Conservation (phyloP, 2,888 invertebrate genomes). For the Drosophila anceps region DNA sequence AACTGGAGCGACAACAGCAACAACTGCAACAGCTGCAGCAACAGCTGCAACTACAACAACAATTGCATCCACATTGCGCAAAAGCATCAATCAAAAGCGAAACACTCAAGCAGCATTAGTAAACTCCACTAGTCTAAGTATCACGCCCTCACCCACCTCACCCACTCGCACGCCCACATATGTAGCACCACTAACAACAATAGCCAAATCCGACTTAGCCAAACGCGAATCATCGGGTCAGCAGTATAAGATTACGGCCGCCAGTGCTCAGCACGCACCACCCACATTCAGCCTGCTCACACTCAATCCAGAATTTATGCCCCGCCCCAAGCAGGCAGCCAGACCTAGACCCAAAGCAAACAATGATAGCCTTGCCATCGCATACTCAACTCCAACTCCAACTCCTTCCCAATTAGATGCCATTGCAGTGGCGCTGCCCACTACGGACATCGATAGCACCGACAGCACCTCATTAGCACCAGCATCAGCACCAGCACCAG, state of each 20-base stretch:
- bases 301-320: conserved; percentile 48
- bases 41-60: conserved; percentile 4
- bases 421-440: conserved; percentile 83
- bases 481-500: conserved; percentile 60
- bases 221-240: conserved; percentile 53
- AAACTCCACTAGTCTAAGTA: conserved; percentile 47
- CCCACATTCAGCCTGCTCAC: conserved; percentile 66
- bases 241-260: conserved; percentile 58
- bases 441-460: conserved; percentile 46
- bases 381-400: conserved; percentile 81
- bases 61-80: conserved; percentile 24
- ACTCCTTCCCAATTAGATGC: conserved; percentile 84
- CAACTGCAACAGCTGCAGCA: conserved; percentile 23
- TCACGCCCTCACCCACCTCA: conserved; percentile 24
- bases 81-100: conserved; percentile 29
- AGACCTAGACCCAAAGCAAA: conserved; percentile 25
- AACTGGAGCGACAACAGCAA: conserved; percentile 18
- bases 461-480: conserved; percentile 57
- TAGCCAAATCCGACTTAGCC: not conserved
- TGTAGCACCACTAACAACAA: conserved; percentile 59
- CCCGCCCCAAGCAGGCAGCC: conserved; percentile 2
- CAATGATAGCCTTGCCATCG: conserved; percentile 63
- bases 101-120: conserved; percentile 25
- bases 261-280: conserved; percentile 58
- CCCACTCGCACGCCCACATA: conserved; percentile 9